Conservation (phyloP, 2,113 vertebrate genomes). For the Cyphomyrus plagiostoma region DNA sequence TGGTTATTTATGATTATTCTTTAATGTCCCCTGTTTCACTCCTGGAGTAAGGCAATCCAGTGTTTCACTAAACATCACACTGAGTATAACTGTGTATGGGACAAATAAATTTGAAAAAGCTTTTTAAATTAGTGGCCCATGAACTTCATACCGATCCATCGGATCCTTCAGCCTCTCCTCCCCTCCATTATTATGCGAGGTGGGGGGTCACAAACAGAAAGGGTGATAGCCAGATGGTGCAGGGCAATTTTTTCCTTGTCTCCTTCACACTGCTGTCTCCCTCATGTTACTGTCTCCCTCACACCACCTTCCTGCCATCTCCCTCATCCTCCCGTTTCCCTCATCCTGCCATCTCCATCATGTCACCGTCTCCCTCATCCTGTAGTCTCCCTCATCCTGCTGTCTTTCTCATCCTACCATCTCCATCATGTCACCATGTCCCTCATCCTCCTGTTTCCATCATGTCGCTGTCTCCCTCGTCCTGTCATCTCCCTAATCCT, state of each 20-base stretch:
- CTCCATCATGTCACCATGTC: not conserved
- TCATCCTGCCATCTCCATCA: not conserved
- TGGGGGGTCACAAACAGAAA: no score
- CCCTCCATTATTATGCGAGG: not conserved
- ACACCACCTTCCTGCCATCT: not conserved
- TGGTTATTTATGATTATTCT: not conserved
- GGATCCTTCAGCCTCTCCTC: not conserved
- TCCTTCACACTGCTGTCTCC: not conserved
- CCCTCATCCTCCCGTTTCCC: not conserved
- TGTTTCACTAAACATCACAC: not conserved
- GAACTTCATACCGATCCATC: not conserved
- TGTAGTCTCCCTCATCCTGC: fast-evolving
- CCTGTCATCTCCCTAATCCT: not conserved
- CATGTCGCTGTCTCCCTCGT: not conserved
- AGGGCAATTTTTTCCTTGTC: not conserved
- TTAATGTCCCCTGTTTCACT: not conserved
- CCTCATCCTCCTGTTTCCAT: no score
- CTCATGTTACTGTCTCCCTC: not conserved
- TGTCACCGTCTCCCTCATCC: not conserved
- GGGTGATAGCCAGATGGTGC: not conserved
- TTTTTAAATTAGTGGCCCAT: not conserved
- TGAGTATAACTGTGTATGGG: not conserved
- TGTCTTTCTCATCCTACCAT: not conserved
- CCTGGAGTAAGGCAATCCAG: not conserved
- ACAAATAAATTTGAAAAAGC: not conserved